Evolutionary conservation across 1,140 invertebrate species (phyloP), one percentile per base, ranked within the genome.

Genomic region (Subanguina moxae): DNA sequence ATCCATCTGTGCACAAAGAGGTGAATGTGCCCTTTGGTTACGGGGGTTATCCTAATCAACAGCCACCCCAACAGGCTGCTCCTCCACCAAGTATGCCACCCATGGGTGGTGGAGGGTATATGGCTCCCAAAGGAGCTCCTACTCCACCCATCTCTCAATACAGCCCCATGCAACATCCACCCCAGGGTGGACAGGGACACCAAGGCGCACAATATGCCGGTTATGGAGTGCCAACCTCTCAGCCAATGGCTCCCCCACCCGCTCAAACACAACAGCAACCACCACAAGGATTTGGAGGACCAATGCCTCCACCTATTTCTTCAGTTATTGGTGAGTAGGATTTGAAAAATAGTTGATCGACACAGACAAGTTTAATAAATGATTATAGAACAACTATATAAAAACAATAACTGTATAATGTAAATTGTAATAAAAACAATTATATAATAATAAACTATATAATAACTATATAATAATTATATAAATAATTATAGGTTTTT

Each of bases 231-330:
- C 48, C 48, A 3, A 19, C n/a, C n/a, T 25, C n/a, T 19, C 48
- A 52, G 17, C 48, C 48, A 52, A 52, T 52, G 48, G 48, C 48
- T 25, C 48, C 48, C 8, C 48, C 48, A 25, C 48, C 48, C n/a
- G 23, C 8, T 52, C 48, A 52, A 52, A 19, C 48, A 52, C 48
- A 52, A 25, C 48, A 19, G n/a, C 23, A 19, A 52, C 23, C 23
- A 21, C n/a, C 48, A 52, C 32, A 38, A 38, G 32, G 32, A 38
- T 38, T 38, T 38, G 32, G 32, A 38, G 32, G 32, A 11, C 32
- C 32, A 5, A 38, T 38, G 32, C 48, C 48, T 52, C 48, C 48
- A 3, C 48, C 48, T 3, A 15, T 52, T 52, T 52, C 48, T 52
- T 52, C 48, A 19, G 48, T 52, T 15, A 52, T 52, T 15, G 48